Conservation (phyloP, 2,113 vertebrate species). For the Paraplagusia blochii region DNA sequence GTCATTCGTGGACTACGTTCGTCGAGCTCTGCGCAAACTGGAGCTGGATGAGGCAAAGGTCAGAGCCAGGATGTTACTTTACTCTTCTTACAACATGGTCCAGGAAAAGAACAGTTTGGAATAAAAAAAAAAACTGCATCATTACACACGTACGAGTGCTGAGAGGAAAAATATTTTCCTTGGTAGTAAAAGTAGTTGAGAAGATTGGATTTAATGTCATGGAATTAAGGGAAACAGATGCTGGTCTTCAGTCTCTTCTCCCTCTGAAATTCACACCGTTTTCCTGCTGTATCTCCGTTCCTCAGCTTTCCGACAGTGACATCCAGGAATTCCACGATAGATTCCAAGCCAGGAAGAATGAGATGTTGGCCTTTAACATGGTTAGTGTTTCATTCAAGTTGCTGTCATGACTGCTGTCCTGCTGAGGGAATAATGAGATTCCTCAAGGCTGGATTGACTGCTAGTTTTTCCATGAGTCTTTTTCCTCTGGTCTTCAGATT, state of each 20-base stretch:
- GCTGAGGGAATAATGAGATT: too few relatives aligned
- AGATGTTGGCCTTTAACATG: slow-evolving; percentile 95
- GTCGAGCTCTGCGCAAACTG: slow-evolving; percentile 83
- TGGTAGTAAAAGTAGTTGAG: not conserved
- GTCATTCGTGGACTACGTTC: slow-evolving; percentile 90
- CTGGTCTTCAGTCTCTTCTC: not conserved
- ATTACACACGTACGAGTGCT: not conserved
- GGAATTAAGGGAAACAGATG: not conserved
- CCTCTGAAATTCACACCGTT: not conserved
- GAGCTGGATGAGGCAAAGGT: slow-evolving; percentile 88
- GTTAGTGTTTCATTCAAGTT: slow-evolving; percentile 63
- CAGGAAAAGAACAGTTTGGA: not conserved
- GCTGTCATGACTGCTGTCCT: too few relatives aligned
- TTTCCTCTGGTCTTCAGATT: not conserved
- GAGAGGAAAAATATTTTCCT: slow-evolving; percentile 2
- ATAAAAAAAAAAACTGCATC: too few relatives aligned
- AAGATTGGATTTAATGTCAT: not conserved
- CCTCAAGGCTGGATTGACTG: too few relatives aligned
- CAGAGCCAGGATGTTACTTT: slow-evolving; percentile 15
- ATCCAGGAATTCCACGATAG: slow-evolving; percentile 85
- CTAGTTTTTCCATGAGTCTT: too few relatives aligned
- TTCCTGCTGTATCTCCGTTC: not conserved
- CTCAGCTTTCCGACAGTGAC: slow-evolving; percentile 75
- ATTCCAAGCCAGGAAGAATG: slow-evolving; percentile 81
- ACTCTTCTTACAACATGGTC: slow-evolving; percentile 2